Percentiles rank a stretch among this genome's conserved stretches.
These are phyloP conservation scores for Chunga burmeisteri DNA, from an alignment of 2,113 vertebrate genomes.

Conservation along the genomic window DNA sequence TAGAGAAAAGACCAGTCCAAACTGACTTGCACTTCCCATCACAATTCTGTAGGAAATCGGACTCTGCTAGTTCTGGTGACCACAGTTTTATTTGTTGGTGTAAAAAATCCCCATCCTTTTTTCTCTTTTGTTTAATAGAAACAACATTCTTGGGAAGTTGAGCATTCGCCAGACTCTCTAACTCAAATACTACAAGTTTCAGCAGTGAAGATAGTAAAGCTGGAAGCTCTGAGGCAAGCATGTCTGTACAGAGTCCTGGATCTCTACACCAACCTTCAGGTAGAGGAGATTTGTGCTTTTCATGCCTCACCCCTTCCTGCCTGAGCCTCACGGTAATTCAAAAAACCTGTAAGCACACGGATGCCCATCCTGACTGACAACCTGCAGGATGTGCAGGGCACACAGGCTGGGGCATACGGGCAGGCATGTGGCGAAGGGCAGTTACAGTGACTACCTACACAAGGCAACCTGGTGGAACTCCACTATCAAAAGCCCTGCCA, in stretches of 20 bases:
- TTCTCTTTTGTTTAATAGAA: not conserved
- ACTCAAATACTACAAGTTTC: not conserved
- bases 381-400: not conserved
- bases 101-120: not conserved
- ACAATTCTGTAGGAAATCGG: not conserved
- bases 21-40: not conserved
- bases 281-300: not conserved
- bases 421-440: not conserved
- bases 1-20: not conserved
- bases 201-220: constrained; percentile 45
- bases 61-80: not conserved
- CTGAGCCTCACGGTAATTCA: not conserved
- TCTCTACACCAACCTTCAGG: constrained; percentile 52
- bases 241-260: constrained; percentile 44
- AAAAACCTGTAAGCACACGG: too few relatives aligned
- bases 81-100: not conserved
- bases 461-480: not conserved
- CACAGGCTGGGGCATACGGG: not conserved
- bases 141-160: not conserved
- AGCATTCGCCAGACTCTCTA: not conserved
- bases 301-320: not conserved
- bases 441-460: not conserved
- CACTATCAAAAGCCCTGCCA: not conserved
- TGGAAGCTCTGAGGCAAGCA: constrained; percentile 11
- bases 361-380: not conserved